These are phyloP conservation scores for Bellardia pandia DNA, from an alignment of 2,888 invertebrate genomes.

Conservation along the genomic window DNA sequence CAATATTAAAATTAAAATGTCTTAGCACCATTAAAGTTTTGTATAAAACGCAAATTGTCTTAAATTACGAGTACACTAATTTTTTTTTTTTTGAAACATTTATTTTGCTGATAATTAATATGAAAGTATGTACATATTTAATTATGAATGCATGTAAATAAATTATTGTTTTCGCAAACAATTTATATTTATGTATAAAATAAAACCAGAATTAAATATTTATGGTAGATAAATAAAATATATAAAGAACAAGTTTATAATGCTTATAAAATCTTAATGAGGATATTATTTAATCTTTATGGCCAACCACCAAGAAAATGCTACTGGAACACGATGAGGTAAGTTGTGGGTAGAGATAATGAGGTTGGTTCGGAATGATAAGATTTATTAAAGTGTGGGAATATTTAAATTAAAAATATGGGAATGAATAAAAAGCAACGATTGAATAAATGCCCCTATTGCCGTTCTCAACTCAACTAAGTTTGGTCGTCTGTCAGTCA, in stretches of 20 bases:
- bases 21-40: neutral
- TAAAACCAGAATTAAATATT: neutral
- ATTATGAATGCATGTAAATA: neutral
- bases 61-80: neutral
- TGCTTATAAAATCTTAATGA: slow-evolving; percentile 46
- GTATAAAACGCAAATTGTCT: neutral
- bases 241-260: slow-evolving; percentile 47
- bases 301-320: slow-evolving; percentile 1
- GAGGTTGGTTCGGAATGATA: slow-evolving; percentile 3
- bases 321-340: neutral
- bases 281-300: slow-evolving; percentile 22
- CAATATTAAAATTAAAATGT: neutral
- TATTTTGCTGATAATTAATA: neutral
- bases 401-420: neutral
- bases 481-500: too few species aligned
- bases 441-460: too few species aligned
- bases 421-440: neutral
- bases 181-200: neutral
- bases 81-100: neutral
- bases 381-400: neutral
- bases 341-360: neutral
- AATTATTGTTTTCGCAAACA: neutral
- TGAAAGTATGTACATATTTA: neutral
- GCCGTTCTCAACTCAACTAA: too few species aligned
- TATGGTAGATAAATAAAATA: slow-evolving; percentile 33